Conservation (phyloP, 2,888 invertebrate species). For the Ypsolopha sequella region DNA sequence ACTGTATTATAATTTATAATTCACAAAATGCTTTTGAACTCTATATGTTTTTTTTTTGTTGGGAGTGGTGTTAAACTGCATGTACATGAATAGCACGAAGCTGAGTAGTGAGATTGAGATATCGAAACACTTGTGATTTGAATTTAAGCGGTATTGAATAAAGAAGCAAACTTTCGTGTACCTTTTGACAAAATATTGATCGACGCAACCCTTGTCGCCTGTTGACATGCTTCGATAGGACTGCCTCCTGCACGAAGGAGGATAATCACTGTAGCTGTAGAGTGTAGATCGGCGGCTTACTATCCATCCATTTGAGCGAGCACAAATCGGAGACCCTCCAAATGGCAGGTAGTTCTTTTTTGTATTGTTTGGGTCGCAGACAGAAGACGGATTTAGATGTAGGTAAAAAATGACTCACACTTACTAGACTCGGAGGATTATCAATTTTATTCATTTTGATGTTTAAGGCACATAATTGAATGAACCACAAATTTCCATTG, state of each 20-base stretch:
- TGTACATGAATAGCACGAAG: slow-evolving; percentile 11
- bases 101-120: slow-evolving; percentile 11
- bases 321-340: slow-evolving; percentile 35
- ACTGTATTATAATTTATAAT: slow-evolving; percentile 48
- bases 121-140: slow-evolving; percentile 24
- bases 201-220: slow-evolving; percentile 40
- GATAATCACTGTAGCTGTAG: slow-evolving; percentile 10
- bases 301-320: slow-evolving; percentile 34
- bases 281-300: slow-evolving; percentile 41
- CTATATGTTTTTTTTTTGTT: slow-evolving; percentile 29
- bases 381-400: slow-evolving; percentile 21
- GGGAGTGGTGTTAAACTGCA: slow-evolving; percentile 20
- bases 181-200: slow-evolving; percentile 60
- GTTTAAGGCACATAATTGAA: no score
- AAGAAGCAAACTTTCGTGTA: slow-evolving; percentile 46
- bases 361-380: slow-evolving; percentile 48
- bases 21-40: slow-evolving; percentile 38
- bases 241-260: slow-evolving; percentile 2
- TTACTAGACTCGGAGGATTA: no score
- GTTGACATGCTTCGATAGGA: slow-evolving; percentile 45
- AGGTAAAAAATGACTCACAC: slow-evolving; percentile 26
- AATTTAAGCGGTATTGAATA: slow-evolving; percentile 45
- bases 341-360: slow-evolving; percentile 59
- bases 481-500: no score
- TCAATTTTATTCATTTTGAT: no score